Conservation (phyloP, 2,113 vertebrate species). For the Colaptes auratus region DNA sequence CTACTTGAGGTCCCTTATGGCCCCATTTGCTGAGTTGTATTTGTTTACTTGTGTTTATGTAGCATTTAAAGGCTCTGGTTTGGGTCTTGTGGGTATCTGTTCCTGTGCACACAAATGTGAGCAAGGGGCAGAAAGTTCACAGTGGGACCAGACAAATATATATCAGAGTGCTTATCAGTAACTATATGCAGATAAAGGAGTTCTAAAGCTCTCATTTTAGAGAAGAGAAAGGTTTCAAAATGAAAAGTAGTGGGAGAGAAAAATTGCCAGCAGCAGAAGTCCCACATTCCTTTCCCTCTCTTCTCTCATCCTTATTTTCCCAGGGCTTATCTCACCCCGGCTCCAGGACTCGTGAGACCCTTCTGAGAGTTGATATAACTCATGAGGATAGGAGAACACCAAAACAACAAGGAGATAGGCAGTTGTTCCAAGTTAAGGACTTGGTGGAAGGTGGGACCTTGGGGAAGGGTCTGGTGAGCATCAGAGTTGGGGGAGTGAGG, state of each 20-base stretch:
- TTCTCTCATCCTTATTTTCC: not conserved
- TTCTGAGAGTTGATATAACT: not conserved
- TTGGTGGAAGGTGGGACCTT: not conserved
- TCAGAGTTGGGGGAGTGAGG: fast-evolving
- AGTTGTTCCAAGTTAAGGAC: fast-evolving
- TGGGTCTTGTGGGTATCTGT: not conserved
- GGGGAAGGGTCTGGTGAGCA: not conserved
- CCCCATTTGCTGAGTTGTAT: not conserved
- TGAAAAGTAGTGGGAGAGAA: not conserved
- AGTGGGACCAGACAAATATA: not conserved
- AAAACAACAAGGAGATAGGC: not conserved
- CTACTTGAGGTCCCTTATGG: not conserved
- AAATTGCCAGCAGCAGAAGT: not conserved
- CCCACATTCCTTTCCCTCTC: not conserved
- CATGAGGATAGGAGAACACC: not conserved
- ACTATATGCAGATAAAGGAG: not conserved
- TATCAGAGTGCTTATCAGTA: constrained; percentile 24
- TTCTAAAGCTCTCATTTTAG: not conserved
- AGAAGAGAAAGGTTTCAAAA: not conserved
- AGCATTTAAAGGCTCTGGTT: not conserved
- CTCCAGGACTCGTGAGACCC: not conserved
- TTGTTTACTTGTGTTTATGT: constrained; percentile 30
- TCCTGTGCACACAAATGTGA: not conserved
- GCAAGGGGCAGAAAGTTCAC: not conserved
- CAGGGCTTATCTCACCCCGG: not conserved